Evolutionary conservation across 1,140 invertebrate species (phyloP), one percentile per base, ranked within the genome.

Genomic region (Eurosta solidaginis): DNA sequence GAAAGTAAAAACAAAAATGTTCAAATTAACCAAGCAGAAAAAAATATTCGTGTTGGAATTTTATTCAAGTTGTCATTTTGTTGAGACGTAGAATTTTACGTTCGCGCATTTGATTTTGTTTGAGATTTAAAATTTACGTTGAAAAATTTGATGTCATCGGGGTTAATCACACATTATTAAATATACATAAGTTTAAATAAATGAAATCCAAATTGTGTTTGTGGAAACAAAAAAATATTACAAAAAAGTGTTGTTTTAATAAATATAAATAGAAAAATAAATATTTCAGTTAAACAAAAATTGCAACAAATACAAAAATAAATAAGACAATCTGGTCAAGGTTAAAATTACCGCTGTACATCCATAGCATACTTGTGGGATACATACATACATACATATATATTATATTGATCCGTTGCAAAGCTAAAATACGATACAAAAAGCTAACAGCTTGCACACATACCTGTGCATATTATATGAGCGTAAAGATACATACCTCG

Each of bases 1-100:
- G 14, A 63, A 68, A 68, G 59, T 68, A 68, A 68, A 68, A 68
- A 68, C 20, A 52, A n/a, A n/a, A n/a, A n/a, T n/a, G n/a, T 52
- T 22, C 3, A 52, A 52, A 52, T 52, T 22, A 68, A 40, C n/a
- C 17, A 63, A 20, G 27, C 29, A 33, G 54, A 63, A 63, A 63
- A n/a, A 68, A 6, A 49, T 49, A 49, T 36, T 40, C 33, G n/a
- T 68, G 33, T 68, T 40, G 54, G 36, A 63, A 63, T 33, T 63
- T 63, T 29, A 22, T 63, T 63, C 17, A 29, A 12, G 29, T 68
- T 68, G 59, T 40, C 59, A 40, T 68, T 25, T 68, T 40, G 33
- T 68, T 68, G 33, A 68, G 59, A 33, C 59, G 59, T 40, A 68
- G 59, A 68, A 68, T 29, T 42, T 36, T n/a, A 42, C n/a, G 59